Evolutionary conservation across 2,888 invertebrate genomes (phyloP), one percentile per base, ranked within the genome.

Genomic region (Gryllus longicercus): DNA sequence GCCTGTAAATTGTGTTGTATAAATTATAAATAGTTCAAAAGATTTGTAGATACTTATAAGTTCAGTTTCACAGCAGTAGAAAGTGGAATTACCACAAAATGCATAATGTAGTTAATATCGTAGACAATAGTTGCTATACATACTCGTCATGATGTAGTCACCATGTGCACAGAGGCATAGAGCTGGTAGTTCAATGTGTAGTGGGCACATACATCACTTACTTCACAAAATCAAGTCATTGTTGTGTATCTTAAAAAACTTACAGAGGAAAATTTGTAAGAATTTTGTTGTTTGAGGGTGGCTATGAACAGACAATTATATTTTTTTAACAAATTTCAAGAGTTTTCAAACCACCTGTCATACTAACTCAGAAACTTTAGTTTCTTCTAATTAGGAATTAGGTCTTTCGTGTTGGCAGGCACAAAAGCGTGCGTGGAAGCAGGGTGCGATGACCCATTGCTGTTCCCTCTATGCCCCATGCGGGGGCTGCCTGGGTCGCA

Each of bases 401-500:
- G 14, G 63, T 63, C n/a, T 18, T 18, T 18, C 14, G 63, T 63
- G 63, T n/a, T 18, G 63, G 63, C 63, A 63, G 63, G 63, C 63
- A 63, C n/a, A n/a, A 18, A 14, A 18, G 63, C 14, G 63, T 18
- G 63, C n/a, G 63, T 63, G 63, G 63, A 63, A 63, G 63, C 63
- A 63, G 63, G 63, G 63, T 63, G 63, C 63, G 63, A 63, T 63
- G 63, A n/a, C 63, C 63, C 63, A 63, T 63, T 63, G 63, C 63
- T 63, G 63, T 63, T 63, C 63, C 63, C 63, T 63, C 63, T n/a
- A 63, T n/a, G 63, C 63, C 63, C 63, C n/a, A 75, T 76, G 78
- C 49, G 79, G 16, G 50, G 78, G 74, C 21, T 51, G 75, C 21
- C 18, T 50, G 74, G 50, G 75, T 77, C 77, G 77, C 80, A 79